phyloP scores from a whole-genome alignment of 2,797 vertebrate genomes.

The Oreochromis mossambicus region DNA sequence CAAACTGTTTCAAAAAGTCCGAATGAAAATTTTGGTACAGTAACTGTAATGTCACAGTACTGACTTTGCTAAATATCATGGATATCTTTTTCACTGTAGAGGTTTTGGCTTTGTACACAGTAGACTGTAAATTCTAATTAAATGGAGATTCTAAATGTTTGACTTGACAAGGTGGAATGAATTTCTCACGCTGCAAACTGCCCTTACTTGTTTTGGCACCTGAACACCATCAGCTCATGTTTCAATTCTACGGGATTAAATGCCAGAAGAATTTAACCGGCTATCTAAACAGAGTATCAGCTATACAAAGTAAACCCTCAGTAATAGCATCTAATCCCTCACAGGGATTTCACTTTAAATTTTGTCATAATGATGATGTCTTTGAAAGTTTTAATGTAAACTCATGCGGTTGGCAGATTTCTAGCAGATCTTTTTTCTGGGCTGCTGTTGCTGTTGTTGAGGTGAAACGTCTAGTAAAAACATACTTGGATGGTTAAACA shows the following conservation, averaged over 20 bases:
- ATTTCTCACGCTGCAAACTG: neutral
- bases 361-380: neutral
- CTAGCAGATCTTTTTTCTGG: neutral
- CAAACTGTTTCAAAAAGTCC: constrained; percentile 1
- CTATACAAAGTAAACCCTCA: neutral
- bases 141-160: neutral
- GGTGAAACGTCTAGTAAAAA: neutral
- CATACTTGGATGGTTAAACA: neutral
- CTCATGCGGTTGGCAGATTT: neutral
- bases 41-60: neutral
- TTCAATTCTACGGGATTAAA: neutral
- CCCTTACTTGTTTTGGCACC: neutral
- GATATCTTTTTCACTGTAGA: neutral
- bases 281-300: neutral
- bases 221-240: neutral
- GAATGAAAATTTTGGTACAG: neutral
- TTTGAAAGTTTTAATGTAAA: neutral
- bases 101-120: neutral
- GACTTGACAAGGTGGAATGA: neutral
- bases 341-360: neutral
- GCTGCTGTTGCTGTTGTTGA: neutral
- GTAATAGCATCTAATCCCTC: neutral
- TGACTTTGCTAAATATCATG: neutral
- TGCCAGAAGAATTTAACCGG: neutral
- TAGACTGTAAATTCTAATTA: neutral